Percentiles rank a stretch among this genome's conserved stretches.
Evolutionary conservation across 2,888 invertebrate species (phyloP).

Genomic region (Chymomyza fuscimana): DNA sequence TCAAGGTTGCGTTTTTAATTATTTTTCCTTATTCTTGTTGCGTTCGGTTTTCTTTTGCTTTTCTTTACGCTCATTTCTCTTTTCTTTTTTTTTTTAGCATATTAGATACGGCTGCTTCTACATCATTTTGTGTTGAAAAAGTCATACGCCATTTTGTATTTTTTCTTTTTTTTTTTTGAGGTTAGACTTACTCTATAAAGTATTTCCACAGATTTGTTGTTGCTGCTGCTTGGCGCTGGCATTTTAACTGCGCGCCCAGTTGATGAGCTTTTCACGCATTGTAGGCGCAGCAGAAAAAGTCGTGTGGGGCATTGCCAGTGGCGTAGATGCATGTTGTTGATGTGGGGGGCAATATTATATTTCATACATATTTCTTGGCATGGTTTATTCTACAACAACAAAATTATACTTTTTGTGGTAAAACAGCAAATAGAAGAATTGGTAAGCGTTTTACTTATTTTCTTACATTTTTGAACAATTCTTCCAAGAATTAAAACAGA

Average conservation of each 20-base stretch:
- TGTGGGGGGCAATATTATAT: too few species aligned
- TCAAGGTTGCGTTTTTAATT: constrained; percentile 79
- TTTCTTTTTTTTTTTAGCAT: constrained; percentile 39
- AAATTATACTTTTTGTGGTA: too few species aligned
- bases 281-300: constrained; percentile 56
- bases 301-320: background rate
- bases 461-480: too few species aligned
- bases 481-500: too few species aligned
- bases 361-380: too few species aligned
- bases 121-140: constrained; percentile 57
- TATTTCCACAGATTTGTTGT: constrained; percentile 15
- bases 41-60: constrained; percentile 43
- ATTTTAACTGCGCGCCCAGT: constrained; percentile 47
- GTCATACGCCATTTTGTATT: constrained; percentile 20
- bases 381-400: too few species aligned
- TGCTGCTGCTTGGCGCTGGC: constrained; percentile 5
- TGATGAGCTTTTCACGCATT: constrained; percentile 74
- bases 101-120: constrained; percentile 67
- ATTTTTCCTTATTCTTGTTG: constrained; percentile 73
- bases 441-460: too few species aligned
- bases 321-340: too few species aligned
- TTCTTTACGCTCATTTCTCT: constrained; percentile 26
- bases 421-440: too few species aligned
- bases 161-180: background rate
- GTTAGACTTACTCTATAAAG: constrained; percentile 1